phyloP scores from a whole-genome alignment of 2,888 invertebrate species.

The Pristionchus exspectatus region DNA sequence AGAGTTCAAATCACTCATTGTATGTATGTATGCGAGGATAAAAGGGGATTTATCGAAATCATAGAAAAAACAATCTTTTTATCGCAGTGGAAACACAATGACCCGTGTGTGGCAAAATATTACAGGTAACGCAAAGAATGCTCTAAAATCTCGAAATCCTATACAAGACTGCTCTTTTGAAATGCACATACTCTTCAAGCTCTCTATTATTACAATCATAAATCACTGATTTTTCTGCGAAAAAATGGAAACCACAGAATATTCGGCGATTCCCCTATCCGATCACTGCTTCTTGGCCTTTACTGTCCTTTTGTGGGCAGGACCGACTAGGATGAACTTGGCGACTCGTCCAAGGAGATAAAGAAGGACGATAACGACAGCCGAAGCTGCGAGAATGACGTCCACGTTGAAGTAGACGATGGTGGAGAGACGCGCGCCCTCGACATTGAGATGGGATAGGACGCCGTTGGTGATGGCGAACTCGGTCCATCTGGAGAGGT shows the following conservation, averaged over 20 bases:
- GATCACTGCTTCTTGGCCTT: slow-evolving; percentile 12
- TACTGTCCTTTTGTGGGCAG: not conserved
- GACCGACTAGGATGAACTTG: slow-evolving; percentile 34
- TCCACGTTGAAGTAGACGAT: slow-evolving; percentile 71
- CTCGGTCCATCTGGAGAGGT: slow-evolving; percentile 61
- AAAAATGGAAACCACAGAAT: not conserved
- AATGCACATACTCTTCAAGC: not conserved
- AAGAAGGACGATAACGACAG: not conserved
- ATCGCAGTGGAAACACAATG: not conserved
- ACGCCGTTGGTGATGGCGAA: slow-evolving; percentile 68
- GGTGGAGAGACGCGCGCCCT: slow-evolving; percentile 65
- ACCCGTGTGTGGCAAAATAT: not conserved
- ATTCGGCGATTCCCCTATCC: not conserved
- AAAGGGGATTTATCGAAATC: not conserved
- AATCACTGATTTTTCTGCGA: not conserved
- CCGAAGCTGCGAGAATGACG: slow-evolving; percentile 56
- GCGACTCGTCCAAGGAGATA: not conserved
- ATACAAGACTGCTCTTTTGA: not conserved
- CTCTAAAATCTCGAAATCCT: not conserved
- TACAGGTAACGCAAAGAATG: slow-evolving; percentile 26
- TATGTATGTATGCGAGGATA: not conserved
- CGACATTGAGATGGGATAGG: slow-evolving; percentile 65
- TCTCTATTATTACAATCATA: not conserved
- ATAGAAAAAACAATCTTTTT: not conserved
- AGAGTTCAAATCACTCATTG: not conserved